phyloP scores from a whole-genome alignment of 2,797 vertebrate species.

The Siniperca scherzeri region DNA sequence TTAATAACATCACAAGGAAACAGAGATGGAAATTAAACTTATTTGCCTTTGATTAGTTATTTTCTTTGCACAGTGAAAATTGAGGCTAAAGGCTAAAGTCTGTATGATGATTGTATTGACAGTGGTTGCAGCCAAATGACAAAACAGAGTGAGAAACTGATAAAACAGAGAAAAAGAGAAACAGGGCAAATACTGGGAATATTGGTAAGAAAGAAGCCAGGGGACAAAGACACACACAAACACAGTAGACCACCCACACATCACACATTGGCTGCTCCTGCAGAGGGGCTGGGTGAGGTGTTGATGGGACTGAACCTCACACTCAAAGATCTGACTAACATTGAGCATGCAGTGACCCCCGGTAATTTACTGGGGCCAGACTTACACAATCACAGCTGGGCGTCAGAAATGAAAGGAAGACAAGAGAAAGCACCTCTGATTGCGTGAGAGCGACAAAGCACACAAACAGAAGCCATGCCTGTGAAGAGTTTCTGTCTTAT shows the following conservation, averaged over 20 bases:
- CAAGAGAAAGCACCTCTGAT: slow-evolving; percentile 23
- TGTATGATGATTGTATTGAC: background rate
- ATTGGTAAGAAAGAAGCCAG: background rate
- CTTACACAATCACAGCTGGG: slow-evolving; percentile 22
- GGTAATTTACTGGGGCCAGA: slow-evolving; percentile 32
- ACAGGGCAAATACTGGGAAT: background rate
- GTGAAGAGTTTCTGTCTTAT: slow-evolving; percentile 34
- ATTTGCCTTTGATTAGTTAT: background rate
- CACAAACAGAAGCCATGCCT: slow-evolving; percentile 18
- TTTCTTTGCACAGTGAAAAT: background rate
- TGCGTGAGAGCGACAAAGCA: slow-evolving; percentile 36
- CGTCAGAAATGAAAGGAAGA: slow-evolving; percentile 41
- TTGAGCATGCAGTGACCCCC: slow-evolving; percentile 56
- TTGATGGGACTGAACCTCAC: slow-evolving; percentile 31
- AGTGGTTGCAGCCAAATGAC: background rate
- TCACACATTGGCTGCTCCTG: slow-evolving; percentile 52
- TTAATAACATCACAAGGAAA: background rate
- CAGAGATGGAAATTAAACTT: background rate
- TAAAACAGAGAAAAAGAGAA: background rate
- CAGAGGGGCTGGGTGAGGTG: slow-evolving; percentile 27
- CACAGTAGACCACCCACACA: slow-evolving; percentile 9
- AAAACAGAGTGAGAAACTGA: background rate
- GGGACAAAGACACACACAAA: slow-evolving; percentile 44
- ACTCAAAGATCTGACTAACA: slow-evolving; percentile 50
- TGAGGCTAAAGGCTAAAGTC: background rate